phyloP scores from a whole-genome alignment of 2,888 invertebrate genomes.

The Neocrepidodera transversa region DNA sequence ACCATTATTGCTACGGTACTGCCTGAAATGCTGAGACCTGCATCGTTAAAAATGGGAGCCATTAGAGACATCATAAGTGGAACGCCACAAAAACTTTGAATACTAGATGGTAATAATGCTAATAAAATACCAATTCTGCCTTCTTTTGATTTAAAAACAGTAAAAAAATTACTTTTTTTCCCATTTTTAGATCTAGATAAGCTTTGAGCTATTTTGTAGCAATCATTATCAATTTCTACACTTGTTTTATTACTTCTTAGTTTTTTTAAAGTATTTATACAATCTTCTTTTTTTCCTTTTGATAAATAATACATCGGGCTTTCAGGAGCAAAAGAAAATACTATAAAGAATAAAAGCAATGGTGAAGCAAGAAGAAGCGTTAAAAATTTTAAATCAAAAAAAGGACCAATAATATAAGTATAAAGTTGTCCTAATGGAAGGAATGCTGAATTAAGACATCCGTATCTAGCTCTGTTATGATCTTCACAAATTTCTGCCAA shows the following conservation, averaged over 20 bases:
- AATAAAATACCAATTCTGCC: constrained; percentile 14
- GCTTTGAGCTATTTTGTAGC: not conserved
- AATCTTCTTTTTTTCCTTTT: constrained; percentile 12
- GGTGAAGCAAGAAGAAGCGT: constrained; percentile 17
- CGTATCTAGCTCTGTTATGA: constrained; percentile 26
- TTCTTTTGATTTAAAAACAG: constrained; percentile 5
- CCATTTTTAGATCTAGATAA: not conserved
- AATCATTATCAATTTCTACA: constrained; percentile 14
- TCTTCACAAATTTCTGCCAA: constrained; percentile 29
- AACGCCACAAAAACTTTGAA: constrained; percentile 11
- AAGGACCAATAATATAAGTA: constrained; percentile 21
- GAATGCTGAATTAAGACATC: constrained; percentile 16
- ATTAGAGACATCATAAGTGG: constrained; percentile 18
- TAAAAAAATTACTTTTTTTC: not conserved
- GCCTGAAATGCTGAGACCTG: constrained; percentile 13
- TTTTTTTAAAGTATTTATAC: constrained; percentile 15
- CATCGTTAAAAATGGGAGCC: constrained; percentile 25
- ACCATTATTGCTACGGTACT: constrained; percentile 16
- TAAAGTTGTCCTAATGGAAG: constrained; percentile 21
- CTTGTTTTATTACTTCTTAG: constrained; percentile 8
- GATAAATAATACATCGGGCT: constrained; percentile 13
- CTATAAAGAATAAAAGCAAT: not conserved
- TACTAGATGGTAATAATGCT: constrained; percentile 3
- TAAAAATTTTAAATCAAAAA: constrained; percentile 8
- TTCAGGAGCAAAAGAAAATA: constrained; percentile 20